Percentiles rank a stretch among this genome's conserved stretches.
These are phyloP conservation scores for Streptopelia turtur DNA, from an alignment of 2,797 vertebrate genomes.

Conservation along the genomic window DNA sequence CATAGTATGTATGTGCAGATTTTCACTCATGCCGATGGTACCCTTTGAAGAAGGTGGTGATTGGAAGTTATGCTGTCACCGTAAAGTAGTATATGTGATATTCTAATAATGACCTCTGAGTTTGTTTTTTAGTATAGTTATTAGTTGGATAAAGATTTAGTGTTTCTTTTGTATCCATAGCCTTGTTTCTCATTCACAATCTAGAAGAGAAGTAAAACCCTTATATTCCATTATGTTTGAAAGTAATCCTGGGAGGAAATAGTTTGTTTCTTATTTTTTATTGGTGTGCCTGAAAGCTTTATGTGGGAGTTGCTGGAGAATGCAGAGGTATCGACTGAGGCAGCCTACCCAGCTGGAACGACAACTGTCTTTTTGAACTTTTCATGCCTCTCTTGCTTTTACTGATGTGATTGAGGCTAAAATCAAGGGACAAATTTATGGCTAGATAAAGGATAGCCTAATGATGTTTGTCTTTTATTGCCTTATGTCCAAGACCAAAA, in stretches of 20 bases:
- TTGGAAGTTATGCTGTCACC: not conserved
- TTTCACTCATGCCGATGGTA: not conserved
- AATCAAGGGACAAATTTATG: not conserved
- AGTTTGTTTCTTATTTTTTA: not conserved
- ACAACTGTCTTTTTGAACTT: not conserved
- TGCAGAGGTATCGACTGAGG: not conserved
- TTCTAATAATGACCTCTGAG: not conserved
- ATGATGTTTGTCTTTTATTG: not conserved
- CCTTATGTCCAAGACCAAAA: not conserved
- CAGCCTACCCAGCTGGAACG: not conserved
- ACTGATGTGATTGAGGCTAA: not conserved
- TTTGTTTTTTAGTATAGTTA: not conserved
- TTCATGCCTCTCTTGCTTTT: not conserved
- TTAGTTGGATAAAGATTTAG: not conserved
- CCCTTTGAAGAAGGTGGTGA: not conserved
- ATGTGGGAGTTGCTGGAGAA: not conserved
- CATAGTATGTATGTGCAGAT: not conserved
- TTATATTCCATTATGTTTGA: not conserved
- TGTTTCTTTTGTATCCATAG: not conserved
- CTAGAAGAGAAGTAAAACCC: not conserved
- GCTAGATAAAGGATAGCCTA: not conserved
- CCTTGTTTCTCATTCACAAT: not conserved
- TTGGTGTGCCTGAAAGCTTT: not conserved
- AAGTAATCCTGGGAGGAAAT: not conserved
- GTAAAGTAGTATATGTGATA: not conserved